Evolutionary conservation across 2,888 invertebrate genomes (phyloP), one percentile per base, ranked within the genome.

Genomic region (Eurytoma californica): DNA sequence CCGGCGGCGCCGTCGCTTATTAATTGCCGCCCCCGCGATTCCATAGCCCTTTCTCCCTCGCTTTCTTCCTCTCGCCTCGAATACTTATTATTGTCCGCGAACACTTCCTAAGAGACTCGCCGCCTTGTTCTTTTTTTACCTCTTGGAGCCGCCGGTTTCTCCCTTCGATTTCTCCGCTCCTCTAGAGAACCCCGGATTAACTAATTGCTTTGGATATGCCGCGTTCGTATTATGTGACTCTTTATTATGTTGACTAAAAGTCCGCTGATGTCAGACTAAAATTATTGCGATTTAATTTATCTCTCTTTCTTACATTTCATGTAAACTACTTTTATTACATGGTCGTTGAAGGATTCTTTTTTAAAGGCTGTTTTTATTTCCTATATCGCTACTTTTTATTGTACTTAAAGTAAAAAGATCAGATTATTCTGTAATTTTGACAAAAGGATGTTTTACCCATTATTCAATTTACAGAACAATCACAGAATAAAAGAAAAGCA

Each of bases 401-500:
- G 39, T 9, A 9, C 39, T 39, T 7, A 39, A 39, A 39, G 39
- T 9, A 9, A 7, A 7, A 7, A 39, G 39, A 39, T 1, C 39
- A 39, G 39, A 39, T 39, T 39, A 39, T 9, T 39, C 9, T 39
- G 9, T 39, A 39, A 39, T 39, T 39, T 39, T 39, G 39, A 39
- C 9, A 39, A 39, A 39, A 39, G 39, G 39, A 39, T 39, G 39
- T 39, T 39, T 39, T 39, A 9, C 39, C 0, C 9, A 9, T 39
- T 39, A 63, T 72, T 63, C 63, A 72, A 67, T 77, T 80, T 80
- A 77, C 60, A 55, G 67, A 80, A 80, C 76, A 80, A 77, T 80
- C 72, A 73, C 58, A 20, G 58, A 80, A 80, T 72, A 80, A 80
- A 80, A 68, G 77, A 73, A 63, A 24, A 58, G 30, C 72, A 24